Evolutionary conservation across 2,888 invertebrate species (phyloP).

Genomic region (Bellardia pandia): DNA sequence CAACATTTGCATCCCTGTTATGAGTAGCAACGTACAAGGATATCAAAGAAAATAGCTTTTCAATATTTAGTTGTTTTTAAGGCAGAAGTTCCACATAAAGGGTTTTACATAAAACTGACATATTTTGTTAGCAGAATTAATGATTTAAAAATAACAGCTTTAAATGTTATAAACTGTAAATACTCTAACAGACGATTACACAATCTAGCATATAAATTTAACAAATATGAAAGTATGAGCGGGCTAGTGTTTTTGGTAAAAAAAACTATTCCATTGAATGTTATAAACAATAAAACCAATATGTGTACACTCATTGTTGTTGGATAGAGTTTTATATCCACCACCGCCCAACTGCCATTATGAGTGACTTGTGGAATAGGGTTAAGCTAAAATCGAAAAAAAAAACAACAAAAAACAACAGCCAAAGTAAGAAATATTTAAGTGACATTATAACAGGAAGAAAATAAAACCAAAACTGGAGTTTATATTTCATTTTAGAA

Average conservation of each 20-base stretch:
- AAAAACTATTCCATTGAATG: slow-evolving; percentile 17
- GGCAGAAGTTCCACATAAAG: background rate
- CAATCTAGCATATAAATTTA: slow-evolving; percentile 7
- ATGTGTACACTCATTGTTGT: slow-evolving; percentile 24
- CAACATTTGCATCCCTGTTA: too few species aligned
- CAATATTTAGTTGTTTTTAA: background rate
- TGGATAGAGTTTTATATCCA: background rate
- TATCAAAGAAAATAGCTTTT: background rate
- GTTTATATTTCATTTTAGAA: slow-evolving; percentile 54
- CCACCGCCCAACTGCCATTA: slow-evolving; percentile 10
- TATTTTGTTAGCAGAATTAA: background rate
- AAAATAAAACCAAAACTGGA: slow-evolving; percentile 26
- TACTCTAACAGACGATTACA: background rate
- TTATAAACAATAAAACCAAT: slow-evolving; percentile 59
- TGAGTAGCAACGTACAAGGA: background rate
- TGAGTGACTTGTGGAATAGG: slow-evolving; percentile 27
- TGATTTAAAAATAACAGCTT: too few species aligned
- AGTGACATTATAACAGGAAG: slow-evolving; percentile 57
- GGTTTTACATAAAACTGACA: background rate
- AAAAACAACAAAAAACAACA: background rate
- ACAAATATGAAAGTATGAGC: background rate
- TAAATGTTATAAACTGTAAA: too few species aligned
- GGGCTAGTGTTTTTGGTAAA: background rate
- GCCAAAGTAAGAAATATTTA: slow-evolving; percentile 1
- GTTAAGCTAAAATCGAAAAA: background rate